Conservation (phyloP, 92 coral and sea anemone genomes). For the Meandrina meandrites region DNA sequence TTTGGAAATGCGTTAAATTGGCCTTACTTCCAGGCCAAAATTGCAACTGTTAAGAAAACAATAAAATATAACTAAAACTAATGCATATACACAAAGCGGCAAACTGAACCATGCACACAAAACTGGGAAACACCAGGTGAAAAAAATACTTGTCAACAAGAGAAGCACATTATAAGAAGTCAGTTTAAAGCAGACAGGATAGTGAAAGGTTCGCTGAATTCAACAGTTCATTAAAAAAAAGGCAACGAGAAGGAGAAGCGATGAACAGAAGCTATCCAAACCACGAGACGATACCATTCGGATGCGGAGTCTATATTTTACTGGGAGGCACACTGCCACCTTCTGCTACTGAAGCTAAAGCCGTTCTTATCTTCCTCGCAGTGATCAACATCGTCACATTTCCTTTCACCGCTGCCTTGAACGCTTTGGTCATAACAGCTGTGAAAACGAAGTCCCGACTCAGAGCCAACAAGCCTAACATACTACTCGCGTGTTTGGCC, state of each 20-base stretch:
- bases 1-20: no score
- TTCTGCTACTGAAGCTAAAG: not conserved
- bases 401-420: conserved; percentile 21
- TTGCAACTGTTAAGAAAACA: not conserved
- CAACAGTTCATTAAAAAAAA: not conserved
- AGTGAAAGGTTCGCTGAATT: not conserved
- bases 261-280: not conserved
- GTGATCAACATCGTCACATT: not conserved
- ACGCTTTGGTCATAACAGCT: conserved; percentile 34
- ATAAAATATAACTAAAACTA: not conserved
- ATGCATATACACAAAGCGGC: not conserved
- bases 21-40: no score
- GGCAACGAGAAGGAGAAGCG: not conserved
- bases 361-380: not conserved
- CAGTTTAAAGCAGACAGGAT: not conserved
- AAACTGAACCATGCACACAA: not conserved
- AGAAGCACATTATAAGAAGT: not conserved
- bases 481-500: conserved; percentile 28
- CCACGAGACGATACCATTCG: not conserved
- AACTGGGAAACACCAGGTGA: not conserved
- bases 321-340: conserved; percentile 1
- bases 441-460: conserved; percentile 23
- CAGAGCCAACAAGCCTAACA: conserved; percentile 17
- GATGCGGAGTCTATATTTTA: not conserved
- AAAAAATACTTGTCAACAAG: not conserved